Evolutionary conservation across 2,888 invertebrate species (phyloP).

Genomic region (Bursaphelenchus okinawaensis): DNA sequence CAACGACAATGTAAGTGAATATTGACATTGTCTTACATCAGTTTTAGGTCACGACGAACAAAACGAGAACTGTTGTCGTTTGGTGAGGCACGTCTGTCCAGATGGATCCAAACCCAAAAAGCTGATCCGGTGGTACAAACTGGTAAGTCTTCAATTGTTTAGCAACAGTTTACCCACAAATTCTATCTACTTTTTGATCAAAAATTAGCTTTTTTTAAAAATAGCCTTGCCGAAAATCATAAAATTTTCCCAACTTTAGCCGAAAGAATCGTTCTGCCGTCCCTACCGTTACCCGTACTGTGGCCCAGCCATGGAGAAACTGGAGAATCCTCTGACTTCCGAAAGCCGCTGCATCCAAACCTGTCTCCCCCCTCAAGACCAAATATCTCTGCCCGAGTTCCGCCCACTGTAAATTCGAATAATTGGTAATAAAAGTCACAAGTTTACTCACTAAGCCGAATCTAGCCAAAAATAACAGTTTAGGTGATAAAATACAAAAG

Average conservation of each 20-base stretch:
- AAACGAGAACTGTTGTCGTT: conserved; percentile 14
- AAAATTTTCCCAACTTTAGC: neutral
- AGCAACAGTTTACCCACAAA: too few species aligned
- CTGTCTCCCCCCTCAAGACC: conserved; percentile 4
- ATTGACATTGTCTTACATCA: neutral
- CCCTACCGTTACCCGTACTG: conserved; percentile 18
- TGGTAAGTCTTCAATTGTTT: conserved; percentile 7
- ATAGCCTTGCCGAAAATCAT: neutral
- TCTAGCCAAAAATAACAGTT: too few species aligned
- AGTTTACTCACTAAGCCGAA: too few species aligned
- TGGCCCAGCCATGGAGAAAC: neutral
- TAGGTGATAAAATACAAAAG: too few species aligned
- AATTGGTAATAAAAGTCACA: too few species aligned
- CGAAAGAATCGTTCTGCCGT: conserved; percentile 17
- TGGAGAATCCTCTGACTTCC: conserved; percentile 12
- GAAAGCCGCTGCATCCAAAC: conserved; percentile 16
- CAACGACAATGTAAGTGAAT: neutral
- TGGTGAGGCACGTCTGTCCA: conserved; percentile 11
- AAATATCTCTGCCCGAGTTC: neutral
- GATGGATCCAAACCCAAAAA: conserved; percentile 6
- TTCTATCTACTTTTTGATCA: too few species aligned
- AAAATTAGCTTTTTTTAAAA: too few species aligned
- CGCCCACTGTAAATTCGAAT: neutral
- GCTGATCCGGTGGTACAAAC: conserved; percentile 20
- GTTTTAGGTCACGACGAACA: neutral